Conservation (phyloP, 2,888 invertebrate genomes). For the Lypha dubia region DNA sequence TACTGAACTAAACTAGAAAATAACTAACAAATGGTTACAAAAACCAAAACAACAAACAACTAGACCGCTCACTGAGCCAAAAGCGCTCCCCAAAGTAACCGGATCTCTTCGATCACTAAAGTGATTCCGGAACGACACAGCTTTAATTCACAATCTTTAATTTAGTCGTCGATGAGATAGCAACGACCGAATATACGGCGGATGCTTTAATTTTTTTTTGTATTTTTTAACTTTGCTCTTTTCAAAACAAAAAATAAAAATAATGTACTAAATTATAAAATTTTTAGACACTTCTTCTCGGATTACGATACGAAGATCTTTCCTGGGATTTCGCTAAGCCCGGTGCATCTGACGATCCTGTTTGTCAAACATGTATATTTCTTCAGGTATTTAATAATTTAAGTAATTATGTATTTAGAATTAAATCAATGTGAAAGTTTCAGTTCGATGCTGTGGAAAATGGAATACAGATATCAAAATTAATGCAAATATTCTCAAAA, state of each 20-base stretch:
- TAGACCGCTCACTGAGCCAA: too few relatives aligned
- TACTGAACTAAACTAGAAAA: too few relatives aligned
- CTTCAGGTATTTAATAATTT: conserved; percentile 85
- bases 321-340: conserved; percentile 97
- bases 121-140: too few relatives aligned
- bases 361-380: conserved; percentile 95
- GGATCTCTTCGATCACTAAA: too few relatives aligned
- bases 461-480: conserved; percentile 83
- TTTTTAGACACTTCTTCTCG: conserved; percentile 90
- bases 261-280: not conserved
- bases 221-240: too few relatives aligned
- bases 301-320: conserved; percentile 93
- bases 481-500: conserved; percentile 85
- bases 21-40: too few relatives aligned
- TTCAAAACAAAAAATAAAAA: not conserved
- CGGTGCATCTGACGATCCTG: conserved; percentile 90
- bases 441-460: conserved; percentile 83
- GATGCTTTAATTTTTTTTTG: too few relatives aligned
- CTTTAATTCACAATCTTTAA: too few relatives aligned
- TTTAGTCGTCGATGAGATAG: too few relatives aligned
- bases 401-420: not conserved
- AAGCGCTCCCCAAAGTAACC: too few relatives aligned
- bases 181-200: too few relatives aligned
- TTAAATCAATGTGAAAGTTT: conserved; percentile 47
- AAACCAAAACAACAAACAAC: too few relatives aligned